Conservation (phyloP, 2,113 vertebrate genomes). For the Chlamydotis undulata region DNA sequence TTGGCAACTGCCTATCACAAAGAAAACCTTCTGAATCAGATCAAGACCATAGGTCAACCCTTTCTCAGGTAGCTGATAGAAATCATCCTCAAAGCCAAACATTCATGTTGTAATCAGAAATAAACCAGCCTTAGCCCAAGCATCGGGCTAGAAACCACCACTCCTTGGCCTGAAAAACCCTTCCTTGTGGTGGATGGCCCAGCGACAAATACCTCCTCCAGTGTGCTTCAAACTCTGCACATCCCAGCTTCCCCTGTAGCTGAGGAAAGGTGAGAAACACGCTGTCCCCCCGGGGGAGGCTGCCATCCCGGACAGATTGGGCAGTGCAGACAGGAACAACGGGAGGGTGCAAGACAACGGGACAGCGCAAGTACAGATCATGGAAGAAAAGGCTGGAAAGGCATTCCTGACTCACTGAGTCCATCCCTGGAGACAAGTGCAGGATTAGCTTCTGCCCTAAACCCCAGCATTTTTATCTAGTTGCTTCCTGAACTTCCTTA, state of each 20-base stretch:
- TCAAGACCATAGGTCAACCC: not conserved
- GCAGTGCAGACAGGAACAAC: conserved; percentile 37
- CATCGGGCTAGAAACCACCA: not conserved
- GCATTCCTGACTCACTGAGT: not conserved
- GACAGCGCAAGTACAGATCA: not conserved
- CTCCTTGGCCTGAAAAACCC: not conserved
- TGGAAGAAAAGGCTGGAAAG: not conserved
- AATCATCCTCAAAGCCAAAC: not conserved
- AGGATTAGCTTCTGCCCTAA: conserved; percentile 21
- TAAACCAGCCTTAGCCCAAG: not conserved
- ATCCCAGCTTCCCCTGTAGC: not conserved
- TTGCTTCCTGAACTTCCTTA: conserved; percentile 38
- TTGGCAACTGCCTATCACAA: not conserved
- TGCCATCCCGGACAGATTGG: not conserved
- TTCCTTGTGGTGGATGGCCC: not conserved
- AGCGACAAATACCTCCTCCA: not conserved
- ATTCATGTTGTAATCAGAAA: not conserved
- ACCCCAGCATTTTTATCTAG: conserved; percentile 2
- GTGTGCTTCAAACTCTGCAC: not conserved
- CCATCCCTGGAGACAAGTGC: not conserved
- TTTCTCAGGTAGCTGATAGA: not conserved
- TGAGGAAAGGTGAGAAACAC: not conserved
- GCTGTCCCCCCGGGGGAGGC: not conserved
- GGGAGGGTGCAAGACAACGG: not conserved
- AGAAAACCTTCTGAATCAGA: not conserved